Base-by-base conservation (phyloP, 2,888 invertebrate genomes). In the Brachypterus glaber region DNA sequence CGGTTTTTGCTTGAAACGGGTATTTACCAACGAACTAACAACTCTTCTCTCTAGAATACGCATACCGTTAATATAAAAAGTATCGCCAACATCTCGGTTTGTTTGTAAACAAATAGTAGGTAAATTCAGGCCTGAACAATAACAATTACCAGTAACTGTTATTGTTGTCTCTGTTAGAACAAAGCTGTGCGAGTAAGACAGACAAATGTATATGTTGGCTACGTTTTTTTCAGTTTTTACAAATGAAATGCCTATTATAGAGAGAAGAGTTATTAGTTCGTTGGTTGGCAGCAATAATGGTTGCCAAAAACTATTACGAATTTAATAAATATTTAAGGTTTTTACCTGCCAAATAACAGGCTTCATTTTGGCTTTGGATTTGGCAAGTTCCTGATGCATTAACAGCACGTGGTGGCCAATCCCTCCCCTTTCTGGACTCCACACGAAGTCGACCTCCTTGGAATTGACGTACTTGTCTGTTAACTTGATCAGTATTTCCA, bases 331-430 rank as follows among this genome's bases (percentile, higher is more conserved):
- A 24, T 25, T 29, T 7, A 4, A 17, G 24, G 15, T 13, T 12
- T 27, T 27, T 62, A 80, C 87, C 87, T 33, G 82, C 72, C 45
- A 76, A 62, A 58, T 87, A 89, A 58, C 89, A 89, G 21, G 82
- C 74, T 60, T 86, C 83, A 41, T 71, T 72, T 0, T 69, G 63
- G 35, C 44, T 51, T 40, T 72, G 71, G 1, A 74, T 72, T 1
- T 72, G 69, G 55, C 88, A 88, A 15, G 76, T 73, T n/a, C 74
- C 69, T 0, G 80, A 77, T 3, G 76, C 71, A 58, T 87, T 88
- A 8, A 69, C 67, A 18, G 73, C 72, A 37, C 78, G 69, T 0
- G 88, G 87, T 1, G 81, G 73, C 79, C 79, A 87, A 51, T 82
- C 76, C 26, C 73, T 73, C 1, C 81, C 79, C 30, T 72, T 66